Conservation (phyloP, 2,113 vertebrate species). For the Calcarius ornatus region DNA sequence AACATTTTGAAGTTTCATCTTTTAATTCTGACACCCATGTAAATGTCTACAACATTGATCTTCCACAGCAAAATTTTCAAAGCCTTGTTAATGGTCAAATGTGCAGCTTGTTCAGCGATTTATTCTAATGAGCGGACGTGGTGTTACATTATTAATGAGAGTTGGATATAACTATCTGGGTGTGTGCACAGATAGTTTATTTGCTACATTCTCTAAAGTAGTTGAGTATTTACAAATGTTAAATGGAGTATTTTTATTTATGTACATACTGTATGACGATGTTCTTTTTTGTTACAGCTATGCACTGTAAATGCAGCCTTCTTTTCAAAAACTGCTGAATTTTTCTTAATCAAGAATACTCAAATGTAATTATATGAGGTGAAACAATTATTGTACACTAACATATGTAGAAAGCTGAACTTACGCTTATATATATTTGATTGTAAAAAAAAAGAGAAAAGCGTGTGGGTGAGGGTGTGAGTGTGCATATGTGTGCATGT, state of each 20-base stretch:
- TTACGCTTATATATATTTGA: conserved; percentile 92
- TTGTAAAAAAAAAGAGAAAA: conserved; percentile 83
- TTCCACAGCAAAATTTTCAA: conserved; percentile 82
- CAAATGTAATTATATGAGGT: conserved; percentile 92
- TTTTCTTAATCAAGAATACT: conserved; percentile 98
- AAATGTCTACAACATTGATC: conserved; percentile 78
- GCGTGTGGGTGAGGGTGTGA: conserved; percentile 62
- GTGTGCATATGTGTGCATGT: conserved; percentile 60
- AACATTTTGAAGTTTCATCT: conserved; percentile 75
- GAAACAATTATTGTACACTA: conserved; percentile 91
- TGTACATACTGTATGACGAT: conserved; percentile 91
- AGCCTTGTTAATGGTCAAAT: conserved; percentile 83
- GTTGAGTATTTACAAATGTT: conserved; percentile 93
- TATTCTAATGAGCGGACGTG: conserved; percentile 82
- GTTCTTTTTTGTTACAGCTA: conserved; percentile 99
- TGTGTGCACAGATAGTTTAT: conserved; percentile 82
- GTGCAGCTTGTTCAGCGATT: conserved; percentile 83
- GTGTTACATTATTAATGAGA: conserved; percentile 85
- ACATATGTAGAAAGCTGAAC: conserved; percentile 89
- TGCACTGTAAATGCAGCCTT: conserved; percentile 99
- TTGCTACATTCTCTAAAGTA: conserved; percentile 90
- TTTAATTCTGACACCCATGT: conserved; percentile 78
- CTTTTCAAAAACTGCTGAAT: conserved; percentile 88
- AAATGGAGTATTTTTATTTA: conserved; percentile 98
- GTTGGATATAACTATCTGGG: conserved; percentile 75